Evolutionary conservation across 2,888 invertebrate species (phyloP).

Genomic region (Argyresthia goedartella): DNA sequence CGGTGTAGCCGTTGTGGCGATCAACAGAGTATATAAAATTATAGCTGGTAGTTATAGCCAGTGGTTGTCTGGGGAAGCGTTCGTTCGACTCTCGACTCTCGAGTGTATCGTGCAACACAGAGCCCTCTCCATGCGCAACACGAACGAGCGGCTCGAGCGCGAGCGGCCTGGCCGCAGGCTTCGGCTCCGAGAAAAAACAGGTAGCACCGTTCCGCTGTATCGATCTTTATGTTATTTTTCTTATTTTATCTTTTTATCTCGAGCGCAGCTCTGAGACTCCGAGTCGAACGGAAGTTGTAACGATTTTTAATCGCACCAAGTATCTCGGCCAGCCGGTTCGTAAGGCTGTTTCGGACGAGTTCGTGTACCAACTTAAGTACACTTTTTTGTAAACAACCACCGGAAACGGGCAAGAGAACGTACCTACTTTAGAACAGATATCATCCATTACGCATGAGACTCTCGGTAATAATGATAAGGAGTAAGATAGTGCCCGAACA

Average conservation of each 20-base stretch:
- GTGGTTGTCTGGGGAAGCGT: no score
- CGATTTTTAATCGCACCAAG: constrained; percentile 68
- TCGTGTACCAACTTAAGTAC: constrained; percentile 22
- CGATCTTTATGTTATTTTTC: constrained; percentile 66
- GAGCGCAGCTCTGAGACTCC: constrained; percentile 46
- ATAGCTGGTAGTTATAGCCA: no score
- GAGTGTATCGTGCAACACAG: no score
- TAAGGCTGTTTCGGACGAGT: constrained; percentile 47
- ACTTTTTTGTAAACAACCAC: constrained; percentile 63
- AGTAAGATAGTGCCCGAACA: constrained; percentile 33
- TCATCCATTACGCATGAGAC: constrained; percentile 60
- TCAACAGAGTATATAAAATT: no score
- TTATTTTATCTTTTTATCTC: constrained; percentile 66
- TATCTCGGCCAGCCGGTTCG: constrained; percentile 56
- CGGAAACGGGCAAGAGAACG: constrained; percentile 59
- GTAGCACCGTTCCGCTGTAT: constrained; percentile 65
- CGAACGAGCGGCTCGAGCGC: constrained; percentile 10
- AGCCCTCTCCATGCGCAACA: no score
- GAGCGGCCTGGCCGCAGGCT: constrained; percentile 34
- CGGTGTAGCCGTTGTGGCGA: no score
- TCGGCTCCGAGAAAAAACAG: constrained; percentile 55
- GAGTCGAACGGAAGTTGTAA: constrained; percentile 67
- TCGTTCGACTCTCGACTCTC: no score
- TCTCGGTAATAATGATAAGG: constrained; percentile 54
- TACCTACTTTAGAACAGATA: constrained; percentile 56